These are phyloP conservation scores for Pseudorasbora parva DNA, from an alignment of 2,113 vertebrate genomes.

Conservation along the genomic window DNA sequence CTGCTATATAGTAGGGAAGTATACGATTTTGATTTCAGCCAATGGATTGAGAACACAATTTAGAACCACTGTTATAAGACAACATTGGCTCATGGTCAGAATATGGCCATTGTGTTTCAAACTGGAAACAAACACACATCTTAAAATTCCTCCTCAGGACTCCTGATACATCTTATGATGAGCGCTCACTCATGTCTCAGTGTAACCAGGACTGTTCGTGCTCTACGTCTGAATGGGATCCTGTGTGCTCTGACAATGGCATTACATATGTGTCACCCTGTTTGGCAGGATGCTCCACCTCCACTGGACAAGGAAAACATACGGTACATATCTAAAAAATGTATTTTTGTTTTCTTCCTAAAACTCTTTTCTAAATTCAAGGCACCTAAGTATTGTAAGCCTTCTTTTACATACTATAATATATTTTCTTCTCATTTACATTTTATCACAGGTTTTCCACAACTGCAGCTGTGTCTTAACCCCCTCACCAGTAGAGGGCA, in stretches of 20 bases:
- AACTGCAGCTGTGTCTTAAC: slow-evolving; percentile 86
- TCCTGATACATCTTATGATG: slow-evolving; percentile 55
- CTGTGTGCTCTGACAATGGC: slow-evolving; percentile 85
- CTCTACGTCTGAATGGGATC: slow-evolving; percentile 84
- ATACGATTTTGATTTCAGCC: too few relatives aligned
- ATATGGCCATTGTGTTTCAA: not conserved
- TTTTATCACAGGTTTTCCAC: slow-evolving; percentile 80
- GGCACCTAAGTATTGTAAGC: not conserved
- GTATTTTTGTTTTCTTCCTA: too few relatives aligned
- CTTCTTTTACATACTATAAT: not conserved
- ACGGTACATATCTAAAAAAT: slow-evolving; percentile 57
- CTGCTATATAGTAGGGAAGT: too few relatives aligned
- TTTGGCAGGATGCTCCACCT: slow-evolving; percentile 82
- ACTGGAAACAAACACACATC: not conserved
- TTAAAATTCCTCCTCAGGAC: slow-evolving; percentile 64
- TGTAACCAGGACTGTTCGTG: slow-evolving; percentile 88
- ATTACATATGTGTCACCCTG: slow-evolving; percentile 87
- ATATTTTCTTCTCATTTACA: not conserved
- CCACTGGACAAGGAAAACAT: slow-evolving; percentile 72
- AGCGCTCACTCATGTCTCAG: slow-evolving; percentile 70
- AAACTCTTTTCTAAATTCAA: not conserved
- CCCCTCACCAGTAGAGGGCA: slow-evolving; percentile 70
- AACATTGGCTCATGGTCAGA: not conserved
- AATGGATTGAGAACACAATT: too few relatives aligned
- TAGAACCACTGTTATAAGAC: not conserved